phyloP scores from a whole-genome alignment of 2,888 invertebrate species.

The Apoda limacodes region DNA sequence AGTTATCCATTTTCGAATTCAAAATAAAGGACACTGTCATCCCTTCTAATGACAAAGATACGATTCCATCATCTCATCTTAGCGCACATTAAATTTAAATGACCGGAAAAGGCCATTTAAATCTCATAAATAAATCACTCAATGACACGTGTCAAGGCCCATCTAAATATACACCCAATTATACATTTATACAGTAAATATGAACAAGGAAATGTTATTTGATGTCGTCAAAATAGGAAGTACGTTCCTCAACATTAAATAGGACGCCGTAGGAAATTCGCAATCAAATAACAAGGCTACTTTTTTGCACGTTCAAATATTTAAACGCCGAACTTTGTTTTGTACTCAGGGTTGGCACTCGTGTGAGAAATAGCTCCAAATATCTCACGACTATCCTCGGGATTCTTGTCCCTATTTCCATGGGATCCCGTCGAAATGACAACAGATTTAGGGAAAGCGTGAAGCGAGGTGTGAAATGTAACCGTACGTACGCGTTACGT shows the following conservation, averaged over 20 bases:
- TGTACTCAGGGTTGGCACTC: conserved; percentile 28
- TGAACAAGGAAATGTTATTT: too few relatives aligned
- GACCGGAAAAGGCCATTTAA: too few relatives aligned
- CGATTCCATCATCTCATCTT: too few relatives aligned
- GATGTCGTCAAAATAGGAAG: too few relatives aligned
- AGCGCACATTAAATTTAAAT: too few relatives aligned
- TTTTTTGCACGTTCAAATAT: conserved; percentile 58
- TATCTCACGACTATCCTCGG: conserved; percentile 57
- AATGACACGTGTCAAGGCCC: too few relatives aligned
- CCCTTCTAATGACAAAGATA: too few relatives aligned
- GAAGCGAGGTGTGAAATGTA: conserved; percentile 67
- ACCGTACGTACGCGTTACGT: conserved; percentile 54
- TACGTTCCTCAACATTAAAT: neutral
- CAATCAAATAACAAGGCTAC: conserved; percentile 39
- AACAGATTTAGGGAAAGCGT: conserved; percentile 67
- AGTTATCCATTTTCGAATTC: too few relatives aligned
- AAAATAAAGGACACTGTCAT: too few relatives aligned
- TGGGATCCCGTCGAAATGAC: conserved; percentile 63
- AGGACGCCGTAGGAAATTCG: neutral
- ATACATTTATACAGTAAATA: too few relatives aligned
- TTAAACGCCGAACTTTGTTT: conserved; percentile 42
- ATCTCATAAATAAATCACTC: too few relatives aligned
- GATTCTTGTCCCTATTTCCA: conserved; percentile 57
- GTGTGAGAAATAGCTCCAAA: conserved; percentile 61
- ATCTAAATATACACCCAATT: too few relatives aligned